Evolutionary conservation across 2,797 vertebrate species (phyloP), one percentile per base, ranked within the genome.

Genomic region (Myripristis jacobus): DNA sequence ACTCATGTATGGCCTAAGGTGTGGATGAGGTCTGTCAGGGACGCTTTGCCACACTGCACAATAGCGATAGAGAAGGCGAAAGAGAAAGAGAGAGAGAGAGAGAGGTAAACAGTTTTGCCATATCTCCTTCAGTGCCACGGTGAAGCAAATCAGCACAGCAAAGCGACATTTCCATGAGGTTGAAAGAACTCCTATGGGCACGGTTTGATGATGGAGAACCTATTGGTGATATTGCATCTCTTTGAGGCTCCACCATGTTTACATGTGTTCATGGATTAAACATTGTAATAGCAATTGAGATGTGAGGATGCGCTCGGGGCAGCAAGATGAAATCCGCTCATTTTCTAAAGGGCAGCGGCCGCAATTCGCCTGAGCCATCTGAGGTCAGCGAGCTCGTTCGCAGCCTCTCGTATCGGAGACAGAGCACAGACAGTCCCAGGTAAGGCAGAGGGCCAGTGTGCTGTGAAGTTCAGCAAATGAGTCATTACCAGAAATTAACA

Each of bases 1-100:
- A 82, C 85, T 87, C 88, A 70, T 91, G 92, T 91, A 87, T 87
- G 77, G 87, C 86, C 77, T 68, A 60, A 86, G 84, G 87, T 85
- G 75, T 62, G 73, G 77, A 80, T 75, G 80, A 75, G 79, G 85
- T 76, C 87, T 81, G 73, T 82, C 80, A 48, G 81, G 77, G 88
- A 84, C 19, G 66, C 73, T 80, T 61, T 46, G 6, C 70, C 77
- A 69, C 69, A 21, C 83, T 87, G 82, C 80, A 87, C 87, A 88
- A 86, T 86, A 54, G 67, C 80, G 85, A 90, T 79, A 89, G 77
- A 79, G 74, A 58, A n/a, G 73, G 1, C n/a, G n/a, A n/a, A n/a
- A n/a, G 11, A 66, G 43, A 52, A 68, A 80, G 68, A 72, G 36
- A 66, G 44, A 19, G 51, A 56, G 65, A 84, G 64, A 63, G 60